Base-by-base conservation (phyloP, 2,797 vertebrate genomes). In the Myiotriccus ornatus region DNA sequence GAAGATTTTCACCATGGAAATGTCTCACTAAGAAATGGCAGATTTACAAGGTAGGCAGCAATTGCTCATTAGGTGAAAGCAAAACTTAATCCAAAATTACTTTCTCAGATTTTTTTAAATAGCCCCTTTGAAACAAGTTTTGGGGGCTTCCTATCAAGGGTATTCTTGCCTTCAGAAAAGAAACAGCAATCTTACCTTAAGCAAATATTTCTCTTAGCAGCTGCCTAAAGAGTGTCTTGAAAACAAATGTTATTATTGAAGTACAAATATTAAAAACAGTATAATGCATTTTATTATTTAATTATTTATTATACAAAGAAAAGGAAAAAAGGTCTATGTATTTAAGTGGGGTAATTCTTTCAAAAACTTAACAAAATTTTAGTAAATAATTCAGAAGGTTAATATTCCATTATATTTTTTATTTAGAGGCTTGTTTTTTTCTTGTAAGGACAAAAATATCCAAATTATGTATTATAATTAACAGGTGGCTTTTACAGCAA, bases 401-500 rank as follows among this genome's bases (percentile, higher is more conserved):
- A 78, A 64, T 28, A 39, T 55, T 85, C 10, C 18, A 16, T 59
- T 79, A 16, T 12, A 24, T 55, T 73, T 86, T 47, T 2, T 2
- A 0, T 13, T 34, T 70, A 41, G 10, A 43, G 44, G 2, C 6
- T 10, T 77, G n/a, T 7, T 55, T 68, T 84, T 63, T 84, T 62
- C 39, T 68, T 19, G 20, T 37, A 50, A 68, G 53, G 56, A 91
- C 59, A 85, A 89, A 97, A 97, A 57, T 44, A 90, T 70, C 32
- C 39, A n/a, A 95, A 95, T 57, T 93, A 91, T 87, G 85, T 94
- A 43, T 74, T 96, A 84, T 88, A 96, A 75, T 49, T 85, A 85
- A 82, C 97, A 97, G 97, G 95, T 97, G 97, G 84, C 25, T 84
- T 95, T 96, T 77, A 88, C 47, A 95, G 53, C 23, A 96, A 94